These are phyloP conservation scores for Peribatodes rhomboidaria DNA, from an alignment of 2,888 invertebrate species.

Conservation along the genomic window DNA sequence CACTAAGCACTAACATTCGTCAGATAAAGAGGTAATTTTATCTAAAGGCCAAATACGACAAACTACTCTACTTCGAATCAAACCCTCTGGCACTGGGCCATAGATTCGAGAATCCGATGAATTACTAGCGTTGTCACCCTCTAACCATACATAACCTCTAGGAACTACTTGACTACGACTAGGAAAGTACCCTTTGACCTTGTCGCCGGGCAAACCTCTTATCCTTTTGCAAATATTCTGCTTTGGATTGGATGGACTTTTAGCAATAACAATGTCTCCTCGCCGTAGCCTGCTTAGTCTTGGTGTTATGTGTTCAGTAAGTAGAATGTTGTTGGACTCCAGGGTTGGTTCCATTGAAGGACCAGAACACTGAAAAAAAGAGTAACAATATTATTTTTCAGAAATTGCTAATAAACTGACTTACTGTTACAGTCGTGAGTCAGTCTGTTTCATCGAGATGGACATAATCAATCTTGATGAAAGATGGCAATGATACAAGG, in stretches of 20 bases:
- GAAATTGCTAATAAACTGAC: too few species aligned
- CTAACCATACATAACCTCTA: conserved; percentile 95
- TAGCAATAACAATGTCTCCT: conserved; percentile 95
- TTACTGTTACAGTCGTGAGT: too few species aligned
- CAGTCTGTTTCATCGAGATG: too few species aligned
- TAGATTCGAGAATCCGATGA: conserved; percentile 95
- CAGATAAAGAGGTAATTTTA: conserved; percentile 74
- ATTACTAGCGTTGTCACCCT: conserved; percentile 95
- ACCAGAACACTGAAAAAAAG: conserved; percentile 91
- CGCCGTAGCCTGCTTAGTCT: conserved; percentile 87
- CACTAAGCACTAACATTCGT: conserved; percentile 50
- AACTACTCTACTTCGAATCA: conserved; percentile 93
- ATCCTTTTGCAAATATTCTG: conserved; percentile 95
- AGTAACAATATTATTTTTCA: background rate
- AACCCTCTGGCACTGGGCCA: conserved; percentile 95
- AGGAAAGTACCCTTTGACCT: conserved; percentile 78
- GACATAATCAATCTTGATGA: too few species aligned
- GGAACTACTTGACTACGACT: conserved; percentile 88
- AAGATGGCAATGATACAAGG: too few species aligned
- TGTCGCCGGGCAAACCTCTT: conserved; percentile 92
- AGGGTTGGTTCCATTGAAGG: conserved; percentile 98
- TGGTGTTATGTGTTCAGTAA: conserved; percentile 93
- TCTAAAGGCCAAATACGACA: conserved; percentile 92
- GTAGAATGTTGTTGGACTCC: conserved; percentile 91
- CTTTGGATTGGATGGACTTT: conserved; percentile 92